Base-by-base conservation (phyloP, 2,113 vertebrate species). In the Charadrius vociferus region DNA sequence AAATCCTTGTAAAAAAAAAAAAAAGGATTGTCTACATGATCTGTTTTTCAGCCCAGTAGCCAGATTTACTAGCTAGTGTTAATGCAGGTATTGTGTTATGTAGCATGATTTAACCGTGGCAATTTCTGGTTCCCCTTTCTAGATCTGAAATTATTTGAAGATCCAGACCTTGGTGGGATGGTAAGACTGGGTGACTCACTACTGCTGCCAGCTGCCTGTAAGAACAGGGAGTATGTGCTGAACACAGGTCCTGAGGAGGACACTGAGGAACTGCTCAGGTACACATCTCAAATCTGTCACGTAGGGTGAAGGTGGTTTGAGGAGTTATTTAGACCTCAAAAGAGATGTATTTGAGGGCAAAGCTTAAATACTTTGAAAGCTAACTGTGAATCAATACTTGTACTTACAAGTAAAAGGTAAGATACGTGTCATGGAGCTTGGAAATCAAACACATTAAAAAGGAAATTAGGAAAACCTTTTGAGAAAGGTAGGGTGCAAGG, bases 71-170 rank as follows among this genome's bases (percentile, higher is more conserved):
- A 49, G 30, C 39, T 71, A 62, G 15, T 75, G 43, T 63, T 81
- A 39, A 34, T 77, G 39, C 24, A 61, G 45, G 9, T 63, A 13
- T 63, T 91, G 47, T 63, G 15, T 47, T 84, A 26, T 3, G 22
- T 17, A n/a, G 20, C 23, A 18, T 47, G 55, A 39, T 80, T 72
- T 90, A 86, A 86, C 43, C 65, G 30, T 34, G 50, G 26, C 56
- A 29, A 61, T 29, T 93, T 83, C 56, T 93, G 72, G 4, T 85
- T 95, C 15, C 32, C 7, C 8, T 82, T 96, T 77, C 11, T 96
- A 98, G 98, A 97, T 93, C 91, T 98, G 94, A 98, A 98, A 61
- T 85, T 98, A 68, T 99, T 99, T 93, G 98, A 99, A 22, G 98
- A 98, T 50, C 98, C 97, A 66, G 98, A 99, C 75, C 98, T 99